Conservation (phyloP, 2,797 vertebrate species). For the Sebastes alutus region DNA sequence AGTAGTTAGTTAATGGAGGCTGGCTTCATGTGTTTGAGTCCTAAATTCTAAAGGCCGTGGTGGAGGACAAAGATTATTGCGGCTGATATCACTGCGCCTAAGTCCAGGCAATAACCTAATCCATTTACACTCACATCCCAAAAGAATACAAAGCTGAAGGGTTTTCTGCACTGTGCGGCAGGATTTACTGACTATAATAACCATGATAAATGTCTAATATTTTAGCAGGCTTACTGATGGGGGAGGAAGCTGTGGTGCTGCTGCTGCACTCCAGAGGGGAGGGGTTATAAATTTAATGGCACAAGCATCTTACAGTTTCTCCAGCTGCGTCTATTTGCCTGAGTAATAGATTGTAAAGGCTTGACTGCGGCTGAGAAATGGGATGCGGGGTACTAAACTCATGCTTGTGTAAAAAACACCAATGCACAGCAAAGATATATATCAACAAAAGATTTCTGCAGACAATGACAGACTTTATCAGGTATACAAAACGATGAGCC, state of each 20-base stretch:
- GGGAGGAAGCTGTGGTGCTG: slow-evolving; percentile 30
- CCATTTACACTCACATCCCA: slow-evolving; percentile 65
- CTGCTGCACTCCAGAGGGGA: slow-evolving; percentile 40
- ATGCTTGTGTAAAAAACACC: slow-evolving; percentile 6
- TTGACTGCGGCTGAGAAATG: slow-evolving; percentile 31
- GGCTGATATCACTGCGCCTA: slow-evolving; percentile 53
- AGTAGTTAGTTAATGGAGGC: not conserved
- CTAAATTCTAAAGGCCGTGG: slow-evolving; percentile 38
- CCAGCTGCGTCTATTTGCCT: slow-evolving; percentile 52
- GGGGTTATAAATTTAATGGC: slow-evolving; percentile 71
- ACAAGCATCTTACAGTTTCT: slow-evolving; percentile 53
- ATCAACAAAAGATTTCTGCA: not conserved
- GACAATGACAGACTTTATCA: not conserved
- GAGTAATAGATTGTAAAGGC: slow-evolving; percentile 54
- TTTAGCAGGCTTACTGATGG: slow-evolving; percentile 60
- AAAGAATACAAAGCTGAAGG: slow-evolving; percentile 68
- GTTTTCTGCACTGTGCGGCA: slow-evolving; percentile 47
- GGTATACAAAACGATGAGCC: not conserved
- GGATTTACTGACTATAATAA: slow-evolving; percentile 76
- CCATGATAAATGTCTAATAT: slow-evolving; percentile 75
- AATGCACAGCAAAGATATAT: not conserved
- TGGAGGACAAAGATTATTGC: slow-evolving; percentile 71
- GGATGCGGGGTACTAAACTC: slow-evolving; percentile 4
- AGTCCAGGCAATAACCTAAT: slow-evolving; percentile 71
- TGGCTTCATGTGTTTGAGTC: slow-evolving; percentile 17